These are phyloP conservation scores for Macrochelys suwanniensis DNA, from an alignment of 2,797 vertebrate species.

Conservation along the genomic window DNA sequence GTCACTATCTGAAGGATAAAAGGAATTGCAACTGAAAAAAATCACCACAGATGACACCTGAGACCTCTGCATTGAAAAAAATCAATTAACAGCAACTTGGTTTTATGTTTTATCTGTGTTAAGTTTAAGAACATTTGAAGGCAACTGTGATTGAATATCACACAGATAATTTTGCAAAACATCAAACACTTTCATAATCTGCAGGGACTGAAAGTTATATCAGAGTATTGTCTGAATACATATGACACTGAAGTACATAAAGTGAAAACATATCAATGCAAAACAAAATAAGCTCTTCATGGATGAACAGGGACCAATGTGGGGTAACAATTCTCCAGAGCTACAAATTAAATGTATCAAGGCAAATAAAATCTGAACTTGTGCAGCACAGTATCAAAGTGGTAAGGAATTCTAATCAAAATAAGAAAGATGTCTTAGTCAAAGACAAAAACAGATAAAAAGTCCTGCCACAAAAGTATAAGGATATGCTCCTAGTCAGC, in stretches of 20 bases:
- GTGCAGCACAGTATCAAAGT: not conserved
- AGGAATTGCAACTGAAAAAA: slow-evolving; percentile 1
- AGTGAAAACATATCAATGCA: not conserved
- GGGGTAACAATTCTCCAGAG: not conserved
- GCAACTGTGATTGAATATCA: not conserved
- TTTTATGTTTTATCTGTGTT: not conserved
- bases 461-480: fast-evolving
- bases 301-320: not conserved
- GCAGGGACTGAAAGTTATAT: slow-evolving; percentile 3
- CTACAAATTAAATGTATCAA: not conserved
- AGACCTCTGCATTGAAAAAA: not conserved
- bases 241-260: not conserved
- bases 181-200: not conserved
- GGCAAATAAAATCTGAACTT: slow-evolving; percentile 8
- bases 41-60: not conserved
- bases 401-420: not conserved
- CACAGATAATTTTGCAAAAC: slow-evolving; percentile 19
- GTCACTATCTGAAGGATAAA: slow-evolving; percentile 18
- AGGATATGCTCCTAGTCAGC: not conserved
- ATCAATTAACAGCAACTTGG: not conserved
- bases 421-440: not conserved
- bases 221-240: not conserved
- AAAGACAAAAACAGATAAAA: not conserved
- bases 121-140: slow-evolving; percentile 18
- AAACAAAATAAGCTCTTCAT: not conserved